Evolutionary conservation across 2,888 invertebrate genomes (phyloP), one percentile per base, ranked within the genome.

Genomic region (Myopa testacea): DNA sequence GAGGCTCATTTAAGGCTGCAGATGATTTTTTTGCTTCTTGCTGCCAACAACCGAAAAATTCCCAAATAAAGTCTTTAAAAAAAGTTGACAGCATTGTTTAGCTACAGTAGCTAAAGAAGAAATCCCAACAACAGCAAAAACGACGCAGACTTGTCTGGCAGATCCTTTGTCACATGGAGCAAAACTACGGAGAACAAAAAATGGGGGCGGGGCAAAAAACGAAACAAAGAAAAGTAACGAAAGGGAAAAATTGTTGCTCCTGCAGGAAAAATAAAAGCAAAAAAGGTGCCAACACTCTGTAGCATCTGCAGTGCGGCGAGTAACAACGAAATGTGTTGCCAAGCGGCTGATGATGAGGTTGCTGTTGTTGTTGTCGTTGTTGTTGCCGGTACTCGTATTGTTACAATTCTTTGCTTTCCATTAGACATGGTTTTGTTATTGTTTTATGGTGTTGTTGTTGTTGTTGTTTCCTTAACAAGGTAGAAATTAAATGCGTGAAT

Each of bases 21-120:
- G 10, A 72, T 63, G 26, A 72, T 16, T 8, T 38, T 65, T 38
- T 60, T 19, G 37, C 40, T 60, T 58, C n/a, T 58, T 40, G 8
- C 26, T 55, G 37, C 7, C 70, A 55, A 70, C 70, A 70, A 70
- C 52, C 55, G 34, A 70, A 70, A 70, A 55, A 70, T 37, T 12
- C 55, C n/a, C 58, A 72, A 62, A 40, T 37, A 37, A 10, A 37
- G 65, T 65, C 65, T 65, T 65, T 37, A 52, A 65, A 75, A 68
- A 68, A 60, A 69, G 69, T 69, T 75, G 68, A 68, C 75, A 69
- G 69, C 75, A 75, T 75, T 69, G 75, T 75, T 75, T 75, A 60
- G 68, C 75, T 69, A 60, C 69, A 45, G 37, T 67, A 55, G 58
- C 34, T 12, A 40, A 62, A 62, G 16, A 26, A 45, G 55, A n/a